These are phyloP conservation scores for Catalaphyllia jardinei DNA, from an alignment of 64 coral and sea anemone genomes.

Conservation along the genomic window DNA sequence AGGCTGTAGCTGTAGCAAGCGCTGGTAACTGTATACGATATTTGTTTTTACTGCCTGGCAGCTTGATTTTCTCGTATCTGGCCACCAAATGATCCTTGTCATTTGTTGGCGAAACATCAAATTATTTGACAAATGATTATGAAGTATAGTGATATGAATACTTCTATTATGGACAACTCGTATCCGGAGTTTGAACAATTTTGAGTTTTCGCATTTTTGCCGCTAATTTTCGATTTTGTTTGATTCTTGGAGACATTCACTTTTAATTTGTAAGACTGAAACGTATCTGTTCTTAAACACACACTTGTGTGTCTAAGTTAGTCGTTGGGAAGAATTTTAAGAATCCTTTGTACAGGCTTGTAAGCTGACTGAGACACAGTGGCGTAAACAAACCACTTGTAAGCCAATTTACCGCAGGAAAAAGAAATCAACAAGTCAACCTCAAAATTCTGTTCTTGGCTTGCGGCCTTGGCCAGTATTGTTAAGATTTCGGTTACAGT, in stretches of 20 bases:
- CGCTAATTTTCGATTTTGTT: constrained; percentile 4
- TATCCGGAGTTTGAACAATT: neutral
- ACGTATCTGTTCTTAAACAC: too few relatives aligned
- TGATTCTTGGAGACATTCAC: neutral
- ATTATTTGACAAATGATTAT: neutral
- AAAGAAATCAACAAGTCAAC: neutral
- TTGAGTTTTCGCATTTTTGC: neutral
- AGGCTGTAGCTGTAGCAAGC: too few relatives aligned
- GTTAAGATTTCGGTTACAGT: neutral
- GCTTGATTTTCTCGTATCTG: constrained; percentile 11
- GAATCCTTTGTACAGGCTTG: neutral
- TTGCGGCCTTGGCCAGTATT: constrained; percentile 10
- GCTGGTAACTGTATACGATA: too few relatives aligned
- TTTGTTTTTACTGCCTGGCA: neutral
- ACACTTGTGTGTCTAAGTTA: too few relatives aligned
- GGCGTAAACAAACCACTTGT: constrained; percentile 49
- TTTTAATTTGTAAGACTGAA: neutral
- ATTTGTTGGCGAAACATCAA: constrained; percentile 11
- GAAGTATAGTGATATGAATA: neutral
- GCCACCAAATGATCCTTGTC: neutral
- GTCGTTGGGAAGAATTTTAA: too few relatives aligned
- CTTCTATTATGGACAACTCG: neutral
- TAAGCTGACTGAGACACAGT: constrained; percentile 29
- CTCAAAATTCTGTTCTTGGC: neutral
- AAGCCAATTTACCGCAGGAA: constrained; percentile 22